These are phyloP conservation scores for Aphidoletes aphidimyza DNA, from an alignment of 2,888 invertebrate genomes.

Conservation along the genomic window DNA sequence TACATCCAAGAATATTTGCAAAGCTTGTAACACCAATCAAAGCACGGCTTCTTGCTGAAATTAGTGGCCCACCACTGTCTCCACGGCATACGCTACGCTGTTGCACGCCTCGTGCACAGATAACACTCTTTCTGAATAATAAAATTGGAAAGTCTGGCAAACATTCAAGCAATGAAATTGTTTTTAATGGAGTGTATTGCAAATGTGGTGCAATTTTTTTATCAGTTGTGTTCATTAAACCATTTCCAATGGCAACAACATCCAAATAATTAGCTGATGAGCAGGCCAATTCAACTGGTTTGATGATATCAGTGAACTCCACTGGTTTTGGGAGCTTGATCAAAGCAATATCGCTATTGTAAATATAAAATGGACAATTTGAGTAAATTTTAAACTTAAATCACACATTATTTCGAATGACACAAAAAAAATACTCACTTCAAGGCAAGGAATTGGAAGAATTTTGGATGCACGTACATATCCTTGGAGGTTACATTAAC, in stretches of 20 bases:
- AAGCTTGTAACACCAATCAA: too few relatives aligned
- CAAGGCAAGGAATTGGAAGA: background rate
- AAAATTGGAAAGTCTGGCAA: constrained; percentile 61
- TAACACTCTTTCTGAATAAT: constrained; percentile 62
- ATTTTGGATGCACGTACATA: background rate
- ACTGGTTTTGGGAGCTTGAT: constrained; percentile 63
- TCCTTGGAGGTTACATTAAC: constrained; percentile 61
- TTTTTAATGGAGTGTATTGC: constrained; percentile 64
- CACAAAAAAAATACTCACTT: background rate
- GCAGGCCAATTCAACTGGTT: constrained; percentile 61
- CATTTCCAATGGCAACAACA: constrained; percentile 66
- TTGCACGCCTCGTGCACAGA: constrained; percentile 64
- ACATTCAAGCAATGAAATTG: constrained; percentile 64
- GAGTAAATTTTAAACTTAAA: background rate
- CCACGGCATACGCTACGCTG: constrained; percentile 62
- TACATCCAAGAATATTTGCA: too few relatives aligned
- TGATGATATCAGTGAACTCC: constrained; percentile 62
- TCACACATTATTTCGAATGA: too few relatives aligned
- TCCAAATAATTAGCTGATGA: constrained; percentile 58
- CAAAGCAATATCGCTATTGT: constrained; percentile 64
- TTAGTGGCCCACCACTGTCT: constrained; percentile 58
- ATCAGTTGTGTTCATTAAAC: constrained; percentile 59
- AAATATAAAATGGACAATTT: background rate
- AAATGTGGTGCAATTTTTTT: constrained; percentile 62
- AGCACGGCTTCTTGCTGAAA: too few relatives aligned